Evolutionary conservation across 2,888 invertebrate genomes (phyloP).

Genomic region (Entomobrya proxima): DNA sequence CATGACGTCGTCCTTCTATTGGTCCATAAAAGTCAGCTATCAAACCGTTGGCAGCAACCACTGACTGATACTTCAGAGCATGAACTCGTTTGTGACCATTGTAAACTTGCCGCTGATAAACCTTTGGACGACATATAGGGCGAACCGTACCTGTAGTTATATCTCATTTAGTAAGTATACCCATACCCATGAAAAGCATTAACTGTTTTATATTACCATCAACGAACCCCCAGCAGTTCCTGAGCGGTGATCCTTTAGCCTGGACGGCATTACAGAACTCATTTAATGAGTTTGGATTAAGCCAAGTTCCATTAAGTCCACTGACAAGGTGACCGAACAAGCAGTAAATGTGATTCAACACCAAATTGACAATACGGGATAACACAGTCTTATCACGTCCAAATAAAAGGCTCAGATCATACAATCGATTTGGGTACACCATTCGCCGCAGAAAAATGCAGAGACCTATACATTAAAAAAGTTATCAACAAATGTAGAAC

Average conservation of each 20-base stretch:
- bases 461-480: slow-evolving; percentile 3
- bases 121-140: slow-evolving; percentile 2
- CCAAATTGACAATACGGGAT: background rate
- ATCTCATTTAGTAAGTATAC: no score
- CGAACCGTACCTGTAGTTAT: slow-evolving; percentile 4
- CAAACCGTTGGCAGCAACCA: slow-evolving; percentile 11
- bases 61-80: slow-evolving; percentile 34
- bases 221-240: slow-evolving; percentile 23
- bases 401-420: background rate
- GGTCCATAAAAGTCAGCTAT: slow-evolving; percentile 41
- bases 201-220: slow-evolving; percentile 34
- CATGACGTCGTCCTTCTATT: slow-evolving; percentile 28
- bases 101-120: background rate
- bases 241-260: slow-evolving; percentile 8
- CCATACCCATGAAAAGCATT: no score
- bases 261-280: background rate
- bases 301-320: slow-evolving; percentile 18
- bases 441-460: slow-evolving; percentile 29
- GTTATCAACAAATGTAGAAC: background rate
- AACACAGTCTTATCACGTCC: background rate
- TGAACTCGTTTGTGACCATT: slow-evolving; percentile 44
- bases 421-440: background rate
- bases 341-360: background rate
- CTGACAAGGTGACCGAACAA: background rate
- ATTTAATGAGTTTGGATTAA: background rate